phyloP scores from a whole-genome alignment of 2,113 vertebrate genomes.

The Oreochromis aureus region DNA sequence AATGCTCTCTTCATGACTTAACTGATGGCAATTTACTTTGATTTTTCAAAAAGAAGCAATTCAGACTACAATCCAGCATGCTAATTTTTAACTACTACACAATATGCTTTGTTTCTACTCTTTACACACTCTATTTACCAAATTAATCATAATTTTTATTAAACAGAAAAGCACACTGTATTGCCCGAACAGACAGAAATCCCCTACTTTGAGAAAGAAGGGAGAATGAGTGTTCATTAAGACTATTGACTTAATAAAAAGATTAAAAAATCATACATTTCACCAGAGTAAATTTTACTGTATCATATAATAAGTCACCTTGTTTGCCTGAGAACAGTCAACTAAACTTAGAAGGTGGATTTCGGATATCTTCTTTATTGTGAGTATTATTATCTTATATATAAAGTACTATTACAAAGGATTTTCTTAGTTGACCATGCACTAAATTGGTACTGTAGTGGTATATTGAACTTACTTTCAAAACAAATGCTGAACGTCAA shows the following conservation, averaged over 20 bases:
- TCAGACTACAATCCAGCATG: background rate
- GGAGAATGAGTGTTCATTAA: background rate
- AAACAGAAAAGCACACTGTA: background rate
- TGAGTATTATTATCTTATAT: background rate
- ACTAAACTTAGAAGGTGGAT: background rate
- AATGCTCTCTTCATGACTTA: background rate
- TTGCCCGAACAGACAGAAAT: background rate
- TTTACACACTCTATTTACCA: background rate
- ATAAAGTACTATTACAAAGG: background rate
- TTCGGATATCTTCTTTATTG: background rate
- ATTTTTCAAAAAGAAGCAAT: background rate
- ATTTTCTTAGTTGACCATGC: background rate
- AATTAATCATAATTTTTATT: background rate
- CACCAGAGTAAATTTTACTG: background rate
- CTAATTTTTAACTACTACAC: background rate
- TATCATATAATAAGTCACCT: background rate
- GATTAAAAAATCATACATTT: background rate
- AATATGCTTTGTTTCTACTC: background rate
- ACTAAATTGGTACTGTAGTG: background rate
- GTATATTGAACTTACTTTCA: background rate
- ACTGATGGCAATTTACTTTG: background rate
- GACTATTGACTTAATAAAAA: background rate
- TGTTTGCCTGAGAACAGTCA: background rate
- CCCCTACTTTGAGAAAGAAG: background rate
- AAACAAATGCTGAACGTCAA: background rate